Base-by-base conservation (phyloP, 2,113 vertebrate species). In the Ia io region DNA sequence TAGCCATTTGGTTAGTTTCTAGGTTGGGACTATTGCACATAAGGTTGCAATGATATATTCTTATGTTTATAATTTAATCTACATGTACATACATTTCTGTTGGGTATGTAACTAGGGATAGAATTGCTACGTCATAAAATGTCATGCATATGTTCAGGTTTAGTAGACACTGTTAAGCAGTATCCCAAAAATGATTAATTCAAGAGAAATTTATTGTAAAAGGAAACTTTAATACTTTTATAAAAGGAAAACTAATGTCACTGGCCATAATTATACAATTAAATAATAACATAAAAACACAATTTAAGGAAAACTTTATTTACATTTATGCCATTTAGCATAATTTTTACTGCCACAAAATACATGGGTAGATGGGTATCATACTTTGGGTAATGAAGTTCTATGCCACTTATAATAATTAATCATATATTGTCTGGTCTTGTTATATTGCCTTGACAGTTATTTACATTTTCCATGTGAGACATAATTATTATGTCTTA, bases 391-490 rank as follows among this genome's bases (percentile, higher is more conserved):
- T 88, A 87, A 79, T 84, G 11, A 1, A 74, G 47, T 18, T 79
- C 35, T 86, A 25, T 95, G 18, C 8, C 59, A 79, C 12, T 82
- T 83, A 47, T 69, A 93, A 84, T 88, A 83, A 88, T 94, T 90
- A 88, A 94, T 85, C 53, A 69, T 44, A 71, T 88, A 67, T 53
- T 53, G n/a, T 93, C 73, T 82, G 56, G 37, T 32, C 51, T 91
- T 92, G 6, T 71, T 94, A 83, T 37, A 47, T 86, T 87, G 32
- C 32, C 37, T 71, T 93, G 51, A 47, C 25, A 94, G 51, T 51
- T 94, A 40, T 84, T 92, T 91, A 71, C 25, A 49, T 37, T 97
- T 93, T 93, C 92, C 16, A 92, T 95, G 77, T 88, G 37, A 88
- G 42, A 77, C 78, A n/a, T 67, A 92, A 93, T 97, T 91, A 42